Conservation (phyloP, 2,113 vertebrate genomes). For the Salvelinus namaycush region DNA sequence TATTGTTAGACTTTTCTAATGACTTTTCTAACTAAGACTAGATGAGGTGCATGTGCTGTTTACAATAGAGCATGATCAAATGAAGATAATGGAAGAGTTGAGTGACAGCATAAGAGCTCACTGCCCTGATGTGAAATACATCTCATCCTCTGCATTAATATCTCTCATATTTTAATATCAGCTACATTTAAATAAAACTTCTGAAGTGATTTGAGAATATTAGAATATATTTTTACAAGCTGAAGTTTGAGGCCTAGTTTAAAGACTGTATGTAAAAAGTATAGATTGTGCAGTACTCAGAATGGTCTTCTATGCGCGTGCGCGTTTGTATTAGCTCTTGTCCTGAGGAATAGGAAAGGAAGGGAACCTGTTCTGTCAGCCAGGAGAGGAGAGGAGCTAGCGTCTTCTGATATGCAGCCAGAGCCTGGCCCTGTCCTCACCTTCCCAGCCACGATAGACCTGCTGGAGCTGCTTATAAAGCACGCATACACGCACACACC, state of each 20-base stretch:
- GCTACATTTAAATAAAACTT: no score
- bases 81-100: slow-evolving; percentile 55
- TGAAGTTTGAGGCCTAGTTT: no score
- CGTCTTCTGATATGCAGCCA: not conserved
- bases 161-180: slow-evolving; percentile 10
- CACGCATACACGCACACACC: no score
- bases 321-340: no score
- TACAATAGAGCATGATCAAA: slow-evolving; percentile 51
- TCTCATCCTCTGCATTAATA: slow-evolving; percentile 27
- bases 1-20: slow-evolving; percentile 61
- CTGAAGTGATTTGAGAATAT: no score
- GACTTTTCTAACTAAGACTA: slow-evolving; percentile 53
- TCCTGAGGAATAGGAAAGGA: not conserved
- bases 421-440: no score
- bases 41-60: slow-evolving; percentile 42
- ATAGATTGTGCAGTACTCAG: no score
- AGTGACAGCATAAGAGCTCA: slow-evolving; percentile 13
- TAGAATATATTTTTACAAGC: no score
- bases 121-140: slow-evolving; percentile 36
- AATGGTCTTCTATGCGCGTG: no score
- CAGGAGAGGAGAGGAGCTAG: not conserved
- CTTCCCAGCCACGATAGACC: not conserved
- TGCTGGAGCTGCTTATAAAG: not conserved
- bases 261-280: no score
- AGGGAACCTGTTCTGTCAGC: no score